Conservation (phyloP, 2,113 vertebrate genomes). For the Hymenochirus boettgeri region DNA sequence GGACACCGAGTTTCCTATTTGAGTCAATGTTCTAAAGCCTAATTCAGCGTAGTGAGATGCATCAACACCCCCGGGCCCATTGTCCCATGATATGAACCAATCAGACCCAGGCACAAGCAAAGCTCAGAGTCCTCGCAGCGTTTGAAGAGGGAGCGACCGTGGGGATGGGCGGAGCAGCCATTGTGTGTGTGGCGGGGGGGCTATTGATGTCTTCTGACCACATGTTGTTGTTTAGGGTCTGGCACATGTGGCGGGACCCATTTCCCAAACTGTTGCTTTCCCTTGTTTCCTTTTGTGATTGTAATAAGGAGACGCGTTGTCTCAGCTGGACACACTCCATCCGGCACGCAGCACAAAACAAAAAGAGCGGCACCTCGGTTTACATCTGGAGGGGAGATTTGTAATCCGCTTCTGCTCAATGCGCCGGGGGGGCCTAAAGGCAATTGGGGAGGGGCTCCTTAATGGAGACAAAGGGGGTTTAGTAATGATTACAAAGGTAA, state of each 20-base stretch:
- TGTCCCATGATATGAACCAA: no score
- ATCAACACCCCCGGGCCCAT: no score
- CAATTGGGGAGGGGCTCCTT: neutral
- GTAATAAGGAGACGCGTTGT: constrained; percentile 38
- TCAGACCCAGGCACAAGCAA: no score
- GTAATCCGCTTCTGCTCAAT: no score
- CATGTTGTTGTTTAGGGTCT: constrained; percentile 26
- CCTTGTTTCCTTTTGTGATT: constrained; percentile 29
- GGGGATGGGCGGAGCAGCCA: neutral
- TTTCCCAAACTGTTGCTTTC: constrained; percentile 38
- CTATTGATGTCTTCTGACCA: constrained; percentile 27
- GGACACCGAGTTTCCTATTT: no score
- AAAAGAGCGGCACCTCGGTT: constrained; percentile 8
- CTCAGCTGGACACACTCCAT: constrained; percentile 20
- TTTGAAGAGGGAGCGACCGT: neutral
- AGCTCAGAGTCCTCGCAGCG: no score
- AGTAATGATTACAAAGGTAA: neutral
- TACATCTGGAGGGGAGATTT: constrained; percentile 3
- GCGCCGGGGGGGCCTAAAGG: no score
- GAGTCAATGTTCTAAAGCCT: no score
- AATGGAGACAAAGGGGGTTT: neutral
- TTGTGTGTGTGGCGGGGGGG: constrained; percentile 8
- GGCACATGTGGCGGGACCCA: constrained; percentile 17
- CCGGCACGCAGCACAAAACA: constrained; percentile 18
- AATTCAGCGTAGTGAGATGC: no score